Evolutionary conservation across 2,888 invertebrate species (phyloP).

Genomic region (Napeogenes inachia): DNA sequence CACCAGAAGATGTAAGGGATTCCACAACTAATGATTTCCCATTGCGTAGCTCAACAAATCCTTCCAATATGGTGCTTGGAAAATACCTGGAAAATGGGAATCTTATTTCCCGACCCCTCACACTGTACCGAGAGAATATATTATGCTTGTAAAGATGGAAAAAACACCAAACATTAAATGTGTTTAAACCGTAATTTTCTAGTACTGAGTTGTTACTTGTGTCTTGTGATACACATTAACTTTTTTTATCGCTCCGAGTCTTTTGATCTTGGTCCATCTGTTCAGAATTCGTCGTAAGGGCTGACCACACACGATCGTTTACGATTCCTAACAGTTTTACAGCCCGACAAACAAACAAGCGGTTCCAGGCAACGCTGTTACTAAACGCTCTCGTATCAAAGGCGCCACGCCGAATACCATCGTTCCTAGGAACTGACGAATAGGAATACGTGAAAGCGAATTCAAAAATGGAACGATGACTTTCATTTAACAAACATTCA

Average conservation of each 20-base stretch:
- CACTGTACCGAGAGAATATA: slow-evolving; percentile 33
- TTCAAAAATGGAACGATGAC: slow-evolving; percentile 9
- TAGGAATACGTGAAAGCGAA: slow-evolving; percentile 1
- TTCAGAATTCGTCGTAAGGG: slow-evolving; percentile 75
- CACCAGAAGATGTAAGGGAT: slow-evolving; percentile 58
- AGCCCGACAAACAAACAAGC: slow-evolving; percentile 72
- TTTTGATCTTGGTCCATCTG: slow-evolving; percentile 75
- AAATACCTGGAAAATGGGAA: slow-evolving; percentile 73
- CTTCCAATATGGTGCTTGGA: slow-evolving; percentile 70
- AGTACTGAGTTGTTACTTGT: slow-evolving; percentile 69
- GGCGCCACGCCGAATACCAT: slow-evolving; percentile 57
- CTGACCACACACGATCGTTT: slow-evolving; percentile 76
- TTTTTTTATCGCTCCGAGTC: slow-evolving; percentile 66
- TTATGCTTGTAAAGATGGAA: slow-evolving; percentile 29
- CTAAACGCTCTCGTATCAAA: slow-evolving; percentile 63
- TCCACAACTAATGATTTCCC: slow-evolving; percentile 65
- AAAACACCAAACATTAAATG: slow-evolving; percentile 40
- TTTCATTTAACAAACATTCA: slow-evolving; percentile 31
- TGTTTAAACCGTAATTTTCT: slow-evolving; percentile 17
- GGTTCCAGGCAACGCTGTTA: slow-evolving; percentile 67
- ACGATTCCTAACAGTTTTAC: slow-evolving; percentile 73
- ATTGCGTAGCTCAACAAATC: slow-evolving; percentile 58
- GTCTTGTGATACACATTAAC: slow-evolving; percentile 64
- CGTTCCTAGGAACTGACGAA: slow-evolving; percentile 55
- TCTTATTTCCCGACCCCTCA: slow-evolving; percentile 47